Percentiles rank a stretch among this genome's conserved stretches.
Evolutionary conservation across 2,888 invertebrate species (phyloP).

Genomic region (Heliothis peltigera): DNA sequence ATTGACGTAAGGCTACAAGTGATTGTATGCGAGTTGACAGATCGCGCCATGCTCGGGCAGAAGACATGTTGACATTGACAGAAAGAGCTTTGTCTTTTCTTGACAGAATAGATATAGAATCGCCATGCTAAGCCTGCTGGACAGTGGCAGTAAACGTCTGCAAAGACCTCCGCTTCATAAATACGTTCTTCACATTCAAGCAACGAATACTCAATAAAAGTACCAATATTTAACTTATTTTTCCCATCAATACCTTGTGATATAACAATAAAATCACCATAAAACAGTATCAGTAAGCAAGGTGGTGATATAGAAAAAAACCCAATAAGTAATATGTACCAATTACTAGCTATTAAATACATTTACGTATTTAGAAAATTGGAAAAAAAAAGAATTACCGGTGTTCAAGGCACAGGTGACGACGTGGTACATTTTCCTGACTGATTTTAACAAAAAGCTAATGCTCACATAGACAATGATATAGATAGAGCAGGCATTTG

Average conservation of each 20-base stretch:
- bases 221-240: neutral
- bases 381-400: conserved; percentile 35
- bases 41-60: no score
- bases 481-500: neutral
- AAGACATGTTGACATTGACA: no score
- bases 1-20: no score
- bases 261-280: conserved; percentile 9
- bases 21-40: no score
- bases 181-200: no score
- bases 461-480: neutral
- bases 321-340: conserved; percentile 29
- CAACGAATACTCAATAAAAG: no score
- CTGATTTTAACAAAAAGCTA: conserved; percentile 38
- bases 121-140: no score
- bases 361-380: conserved; percentile 24
- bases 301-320: conserved; percentile 20
- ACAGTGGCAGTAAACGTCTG: no score
- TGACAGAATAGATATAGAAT: no score
- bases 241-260: neutral
- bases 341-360: conserved; percentile 35
- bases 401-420: conserved; percentile 38
- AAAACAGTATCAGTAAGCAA: conserved; percentile 4
- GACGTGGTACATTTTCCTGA: conserved; percentile 7
- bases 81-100: no score
- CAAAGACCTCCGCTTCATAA: no score